These are phyloP conservation scores for Gastrophysa polygoni DNA, from an alignment of 2,888 invertebrate species.

Conservation along the genomic window DNA sequence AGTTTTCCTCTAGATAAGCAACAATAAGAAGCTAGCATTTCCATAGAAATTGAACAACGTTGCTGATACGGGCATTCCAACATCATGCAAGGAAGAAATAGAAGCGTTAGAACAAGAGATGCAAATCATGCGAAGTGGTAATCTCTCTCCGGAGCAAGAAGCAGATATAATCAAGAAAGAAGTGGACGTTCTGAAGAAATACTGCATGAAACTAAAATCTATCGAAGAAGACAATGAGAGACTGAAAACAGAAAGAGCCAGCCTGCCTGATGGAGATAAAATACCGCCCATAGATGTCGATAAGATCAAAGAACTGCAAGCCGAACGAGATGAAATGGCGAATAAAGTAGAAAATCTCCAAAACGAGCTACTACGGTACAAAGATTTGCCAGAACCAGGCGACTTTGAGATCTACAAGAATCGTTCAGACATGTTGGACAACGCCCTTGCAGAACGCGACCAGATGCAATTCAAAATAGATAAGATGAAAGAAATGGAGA, in stretches of 20 bases:
- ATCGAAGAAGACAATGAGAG: slow-evolving; percentile 50
- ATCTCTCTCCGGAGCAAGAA: slow-evolving; percentile 47
- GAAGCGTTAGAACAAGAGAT: slow-evolving; percentile 48
- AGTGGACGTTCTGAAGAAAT: slow-evolving; percentile 47
- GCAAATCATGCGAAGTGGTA: slow-evolving; percentile 40
- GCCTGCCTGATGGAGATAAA: slow-evolving; percentile 17
- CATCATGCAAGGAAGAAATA: slow-evolving; percentile 43
- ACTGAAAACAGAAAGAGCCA: slow-evolving; percentile 41
- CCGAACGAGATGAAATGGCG: slow-evolving; percentile 45
- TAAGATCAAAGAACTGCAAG: slow-evolving; percentile 20
- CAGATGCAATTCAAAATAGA: slow-evolving; percentile 43
- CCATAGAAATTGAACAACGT: slow-evolving; percentile 28
- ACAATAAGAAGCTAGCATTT: neutral
- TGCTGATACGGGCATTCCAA: slow-evolving; percentile 22
- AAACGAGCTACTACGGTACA: slow-evolving; percentile 42
- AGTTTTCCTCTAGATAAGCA: neutral
- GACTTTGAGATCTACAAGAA: slow-evolving; percentile 45
- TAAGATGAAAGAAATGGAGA: slow-evolving; percentile 37
- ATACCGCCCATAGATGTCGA: slow-evolving; percentile 12
- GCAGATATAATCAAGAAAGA: slow-evolving; percentile 50
- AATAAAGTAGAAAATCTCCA: slow-evolving; percentile 45
- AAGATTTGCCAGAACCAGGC: slow-evolving; percentile 43
- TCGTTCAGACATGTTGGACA: slow-evolving; percentile 44
- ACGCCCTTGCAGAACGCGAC: slow-evolving; percentile 47
- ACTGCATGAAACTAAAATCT: slow-evolving; percentile 48